Conservation (phyloP, 2,797 vertebrate species). For the Enteromius paludinosus region DNA sequence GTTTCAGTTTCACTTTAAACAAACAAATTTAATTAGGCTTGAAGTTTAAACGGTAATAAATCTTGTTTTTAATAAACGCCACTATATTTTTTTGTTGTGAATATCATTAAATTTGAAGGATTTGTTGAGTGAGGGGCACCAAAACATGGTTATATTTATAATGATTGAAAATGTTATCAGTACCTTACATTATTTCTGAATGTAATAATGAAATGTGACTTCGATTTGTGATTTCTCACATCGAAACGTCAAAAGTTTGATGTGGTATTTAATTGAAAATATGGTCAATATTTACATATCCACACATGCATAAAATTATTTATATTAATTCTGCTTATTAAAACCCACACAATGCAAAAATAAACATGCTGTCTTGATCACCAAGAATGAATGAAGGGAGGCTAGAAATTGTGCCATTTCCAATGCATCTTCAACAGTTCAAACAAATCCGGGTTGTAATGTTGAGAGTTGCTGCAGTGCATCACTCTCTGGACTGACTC, state of each 20-base stretch:
- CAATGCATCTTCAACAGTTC: background rate
- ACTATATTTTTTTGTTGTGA: background rate
- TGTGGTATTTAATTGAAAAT: background rate
- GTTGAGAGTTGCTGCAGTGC: background rate
- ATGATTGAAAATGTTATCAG: background rate
- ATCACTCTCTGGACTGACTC: background rate
- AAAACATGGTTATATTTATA: background rate
- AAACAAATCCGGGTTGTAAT: background rate
- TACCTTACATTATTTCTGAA: background rate
- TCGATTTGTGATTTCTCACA: too few relatives aligned
- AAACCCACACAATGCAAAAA: background rate
- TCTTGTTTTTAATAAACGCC: background rate
- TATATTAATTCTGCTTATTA: background rate
- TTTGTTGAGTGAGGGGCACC: background rate
- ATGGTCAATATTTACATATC: background rate
- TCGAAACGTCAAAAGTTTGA: too few relatives aligned
- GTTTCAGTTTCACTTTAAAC: background rate
- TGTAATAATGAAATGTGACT: background rate
- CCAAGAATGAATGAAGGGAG: background rate
- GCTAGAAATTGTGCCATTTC: background rate
- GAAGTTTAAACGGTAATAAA: background rate
- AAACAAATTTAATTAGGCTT: background rate
- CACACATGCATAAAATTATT: background rate
- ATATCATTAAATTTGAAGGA: background rate
- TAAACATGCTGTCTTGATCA: background rate